These are phyloP conservation scores for Discoglossus pictus DNA, from an alignment of 2,797 vertebrate species.

Conservation along the genomic window DNA sequence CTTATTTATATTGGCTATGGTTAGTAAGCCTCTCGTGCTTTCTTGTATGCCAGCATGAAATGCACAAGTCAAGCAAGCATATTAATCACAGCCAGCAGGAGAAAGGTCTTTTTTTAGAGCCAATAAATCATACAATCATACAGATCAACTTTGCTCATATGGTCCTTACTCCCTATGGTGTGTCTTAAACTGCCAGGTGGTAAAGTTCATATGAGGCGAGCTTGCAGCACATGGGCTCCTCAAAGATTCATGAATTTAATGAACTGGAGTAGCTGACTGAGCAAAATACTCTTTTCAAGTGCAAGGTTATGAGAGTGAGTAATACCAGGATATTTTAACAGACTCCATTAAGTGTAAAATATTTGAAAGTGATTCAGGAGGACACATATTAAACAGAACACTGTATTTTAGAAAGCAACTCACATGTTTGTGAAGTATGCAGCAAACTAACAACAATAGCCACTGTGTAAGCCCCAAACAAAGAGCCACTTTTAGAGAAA, in stretches of 20 bases:
- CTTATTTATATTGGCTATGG: slow-evolving; percentile 2
- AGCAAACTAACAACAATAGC: no score
- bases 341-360: slow-evolving; percentile 41
- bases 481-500: no score
- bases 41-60: slow-evolving; percentile 23
- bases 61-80: slow-evolving; percentile 17
- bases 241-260: slow-evolving; percentile 38
- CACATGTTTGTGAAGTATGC: no score
- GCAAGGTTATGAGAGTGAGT: slow-evolving; percentile 33
- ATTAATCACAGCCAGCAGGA: slow-evolving; percentile 28
- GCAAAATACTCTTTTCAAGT: slow-evolving; percentile 26
- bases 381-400: no score
- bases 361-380: no score
- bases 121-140: slow-evolving; percentile 29
- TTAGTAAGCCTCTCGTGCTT: slow-evolving; percentile 8
- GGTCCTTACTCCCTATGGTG: slow-evolving; percentile 9
- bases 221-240: slow-evolving; percentile 15
- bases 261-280: slow-evolving; percentile 26
- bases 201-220: slow-evolving; percentile 36
- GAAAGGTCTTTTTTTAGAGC: slow-evolving; percentile 16
- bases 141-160: neutral
- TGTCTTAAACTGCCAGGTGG: slow-evolving; percentile 17
- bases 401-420: no score
- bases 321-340: slow-evolving; percentile 21
- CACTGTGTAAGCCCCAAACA: no score